These are phyloP conservation scores for Holothuria leucospilota DNA, from an alignment of 53 echinoderm and acorn worm species.

Conservation along the genomic window DNA sequence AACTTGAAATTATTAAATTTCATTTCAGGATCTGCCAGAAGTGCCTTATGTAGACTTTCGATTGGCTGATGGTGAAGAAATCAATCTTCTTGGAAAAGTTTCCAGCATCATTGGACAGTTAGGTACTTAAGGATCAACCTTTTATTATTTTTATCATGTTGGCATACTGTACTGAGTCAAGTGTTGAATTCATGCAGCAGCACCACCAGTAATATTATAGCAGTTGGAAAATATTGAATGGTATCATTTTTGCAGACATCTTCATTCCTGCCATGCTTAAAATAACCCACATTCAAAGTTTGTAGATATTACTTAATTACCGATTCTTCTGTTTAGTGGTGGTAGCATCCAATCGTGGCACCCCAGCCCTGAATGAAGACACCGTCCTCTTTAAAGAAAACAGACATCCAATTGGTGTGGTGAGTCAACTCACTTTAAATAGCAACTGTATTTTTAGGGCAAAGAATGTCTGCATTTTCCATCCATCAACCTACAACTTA, in stretches of 20 bases:
- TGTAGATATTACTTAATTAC: neutral
- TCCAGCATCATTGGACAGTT: constrained; percentile 92
- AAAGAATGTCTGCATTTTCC: no score
- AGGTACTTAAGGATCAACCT: constrained; percentile 55
- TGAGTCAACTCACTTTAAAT: constrained; percentile 46
- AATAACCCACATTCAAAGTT: no score
- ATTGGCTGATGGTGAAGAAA: constrained; percentile 60
- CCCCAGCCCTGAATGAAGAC: constrained; percentile 80
- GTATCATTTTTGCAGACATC: no score
- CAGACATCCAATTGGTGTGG: constrained; percentile 84
- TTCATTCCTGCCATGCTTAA: no score
- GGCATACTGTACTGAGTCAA: no score
- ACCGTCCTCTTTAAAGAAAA: constrained; percentile 83
- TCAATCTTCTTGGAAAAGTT: constrained; percentile 66
- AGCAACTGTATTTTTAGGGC: no score
- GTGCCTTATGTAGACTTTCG: constrained; percentile 68
- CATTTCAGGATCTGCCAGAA: constrained; percentile 70
- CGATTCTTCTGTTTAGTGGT: constrained; percentile 65
- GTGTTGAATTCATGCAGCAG: no score
- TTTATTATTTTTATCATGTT: no score
- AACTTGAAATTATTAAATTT: neutral
- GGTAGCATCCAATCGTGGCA: constrained; percentile 64
- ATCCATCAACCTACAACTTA: no score
- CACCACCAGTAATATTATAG: no score
- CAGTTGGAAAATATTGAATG: no score